Evolutionary conservation across 30 jellyfish, hydroid and myxozoan genomes (phyloP).

Genomic region (Aurelia sp.): DNA sequence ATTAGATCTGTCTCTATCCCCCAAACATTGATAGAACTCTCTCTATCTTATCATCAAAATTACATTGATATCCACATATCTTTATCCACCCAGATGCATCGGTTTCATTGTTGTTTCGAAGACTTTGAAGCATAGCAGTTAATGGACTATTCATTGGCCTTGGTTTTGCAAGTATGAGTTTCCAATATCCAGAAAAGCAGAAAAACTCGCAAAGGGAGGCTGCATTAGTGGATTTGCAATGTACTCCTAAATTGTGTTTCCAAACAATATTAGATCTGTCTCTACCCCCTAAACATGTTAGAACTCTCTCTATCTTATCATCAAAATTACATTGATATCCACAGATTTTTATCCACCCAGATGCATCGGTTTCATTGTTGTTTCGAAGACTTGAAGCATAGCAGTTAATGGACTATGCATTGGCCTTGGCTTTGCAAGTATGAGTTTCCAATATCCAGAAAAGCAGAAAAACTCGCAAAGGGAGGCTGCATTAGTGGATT

Average conservation of each 20-base stretch:
- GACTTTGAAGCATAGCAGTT: no score
- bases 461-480: no score
- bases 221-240: neutral
- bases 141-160: no score
- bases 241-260: neutral
- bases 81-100: neutral
- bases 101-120: neutral
- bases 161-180: no score
- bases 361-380: neutral
- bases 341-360: neutral
- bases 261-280: no score
- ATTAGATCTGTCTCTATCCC: no score
- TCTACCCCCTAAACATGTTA: neutral
- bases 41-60: neutral
- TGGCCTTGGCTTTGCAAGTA: no score
- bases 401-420: no score
- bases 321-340: neutral
- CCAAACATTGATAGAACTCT: neutral
- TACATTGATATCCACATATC: neutral
- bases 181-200: no score
- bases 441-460: no score
- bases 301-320: neutral
- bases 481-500: neutral
- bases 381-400: neutral
- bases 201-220: no score